phyloP scores from a whole-genome alignment of 2,797 vertebrate species.

The Nyctibius grandis region DNA sequence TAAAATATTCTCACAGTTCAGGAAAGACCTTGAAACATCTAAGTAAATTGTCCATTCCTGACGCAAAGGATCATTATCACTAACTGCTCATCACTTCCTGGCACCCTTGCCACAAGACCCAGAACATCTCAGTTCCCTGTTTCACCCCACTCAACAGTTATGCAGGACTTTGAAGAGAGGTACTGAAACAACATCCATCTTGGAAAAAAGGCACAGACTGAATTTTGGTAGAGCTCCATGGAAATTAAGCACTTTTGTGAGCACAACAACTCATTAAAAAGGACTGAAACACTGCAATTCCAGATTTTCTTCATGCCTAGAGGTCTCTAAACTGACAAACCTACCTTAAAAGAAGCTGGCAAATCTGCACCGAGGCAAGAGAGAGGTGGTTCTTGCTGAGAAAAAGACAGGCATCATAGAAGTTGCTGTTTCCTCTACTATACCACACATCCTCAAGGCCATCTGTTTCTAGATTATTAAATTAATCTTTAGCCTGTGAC shows the following conservation, averaged over 20 bases:
- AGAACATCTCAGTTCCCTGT: background rate
- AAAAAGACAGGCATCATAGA: constrained; percentile 14
- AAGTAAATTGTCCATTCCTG: background rate
- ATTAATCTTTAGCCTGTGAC: constrained; percentile 51
- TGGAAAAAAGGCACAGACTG: background rate
- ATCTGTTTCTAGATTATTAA: constrained; percentile 61
- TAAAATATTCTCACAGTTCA: background rate
- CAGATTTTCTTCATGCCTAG: background rate
- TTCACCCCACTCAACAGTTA: background rate
- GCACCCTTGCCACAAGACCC: background rate
- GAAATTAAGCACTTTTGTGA: background rate
- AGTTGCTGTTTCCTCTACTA: constrained; percentile 26
- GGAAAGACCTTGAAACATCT: background rate
- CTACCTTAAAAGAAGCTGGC: background rate
- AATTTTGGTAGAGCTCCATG: background rate
- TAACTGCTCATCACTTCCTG: background rate
- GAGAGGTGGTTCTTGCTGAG: background rate
- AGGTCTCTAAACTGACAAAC: background rate
- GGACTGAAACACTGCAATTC: background rate
- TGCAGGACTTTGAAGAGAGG: background rate
- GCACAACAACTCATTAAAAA: background rate
- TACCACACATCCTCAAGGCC: constrained; percentile 41
- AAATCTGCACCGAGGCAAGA: background rate
- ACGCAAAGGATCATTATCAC: background rate
- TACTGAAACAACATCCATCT: background rate